Conservation (phyloP, 2,888 invertebrate genomes). For the Tribolium freemani region DNA sequence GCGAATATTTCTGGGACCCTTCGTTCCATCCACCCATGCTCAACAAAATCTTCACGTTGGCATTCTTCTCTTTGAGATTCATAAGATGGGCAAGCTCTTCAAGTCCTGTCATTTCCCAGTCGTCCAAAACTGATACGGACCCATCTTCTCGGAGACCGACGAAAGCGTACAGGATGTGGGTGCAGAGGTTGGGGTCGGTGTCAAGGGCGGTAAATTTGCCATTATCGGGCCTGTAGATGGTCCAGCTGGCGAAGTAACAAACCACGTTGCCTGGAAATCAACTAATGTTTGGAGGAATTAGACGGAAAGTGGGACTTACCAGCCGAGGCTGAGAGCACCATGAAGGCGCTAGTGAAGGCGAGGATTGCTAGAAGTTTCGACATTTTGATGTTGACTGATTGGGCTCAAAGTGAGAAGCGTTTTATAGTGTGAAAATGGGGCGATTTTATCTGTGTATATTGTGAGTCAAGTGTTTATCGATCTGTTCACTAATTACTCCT, state of each 20-base stretch:
- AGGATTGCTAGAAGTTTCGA: neutral
- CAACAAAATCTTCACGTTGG: constrained; percentile 71
- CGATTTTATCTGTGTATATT: neutral
- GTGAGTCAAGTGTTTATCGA: neutral
- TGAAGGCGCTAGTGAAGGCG: neutral
- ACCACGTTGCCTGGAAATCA: constrained; percentile 28
- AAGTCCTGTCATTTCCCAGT: constrained; percentile 27
- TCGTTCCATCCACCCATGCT: constrained; percentile 82
- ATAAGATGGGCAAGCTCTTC: constrained; percentile 44
- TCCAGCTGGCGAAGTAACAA: constrained; percentile 41
- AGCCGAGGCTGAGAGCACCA: constrained; percentile 12
- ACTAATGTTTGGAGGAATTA: neutral
- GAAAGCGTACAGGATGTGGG: constrained; percentile 83
- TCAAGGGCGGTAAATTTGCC: constrained; percentile 78
- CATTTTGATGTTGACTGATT: neutral
- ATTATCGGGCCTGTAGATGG: constrained; percentile 66
- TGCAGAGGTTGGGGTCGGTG: constrained; percentile 79
- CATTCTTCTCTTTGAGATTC: constrained; percentile 69
- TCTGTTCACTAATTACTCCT: neutral
- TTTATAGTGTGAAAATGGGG: neutral
- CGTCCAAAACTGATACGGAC: constrained; percentile 72
- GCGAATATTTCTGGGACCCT: constrained; percentile 61
- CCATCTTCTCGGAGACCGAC: constrained; percentile 74
- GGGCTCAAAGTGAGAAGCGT: neutral
- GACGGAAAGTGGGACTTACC: neutral